Base-by-base conservation (phyloP, 2,888 invertebrate genomes). In the Nomada goodeniana region DNA sequence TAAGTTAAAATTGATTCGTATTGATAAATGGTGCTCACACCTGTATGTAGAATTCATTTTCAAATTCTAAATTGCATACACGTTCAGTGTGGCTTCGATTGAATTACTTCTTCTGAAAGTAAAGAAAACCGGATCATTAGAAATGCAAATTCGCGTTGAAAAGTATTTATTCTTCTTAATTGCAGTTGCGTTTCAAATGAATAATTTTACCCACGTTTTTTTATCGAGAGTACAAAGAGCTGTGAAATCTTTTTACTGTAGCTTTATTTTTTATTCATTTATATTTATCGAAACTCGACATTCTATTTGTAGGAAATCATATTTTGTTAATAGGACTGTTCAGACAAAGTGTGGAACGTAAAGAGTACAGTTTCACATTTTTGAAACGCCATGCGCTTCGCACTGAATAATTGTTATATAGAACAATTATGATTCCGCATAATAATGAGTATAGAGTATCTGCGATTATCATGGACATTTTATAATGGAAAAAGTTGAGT, bases 251-350 rank as follows among this genome's bases (percentile, higher is more conserved):
- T 55, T 80, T 80, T 61, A 65, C n/a, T 20, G 15, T 72, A 80
- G 68, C 44, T 80, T 68, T 80, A 80, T 80, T 80, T 80, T 71
- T 68, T 63, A 77, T 57, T 68, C 15, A 72, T 63, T 80, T 80
- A 55, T 80, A 80, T 72, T 80, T 67, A 68, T 78, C 4, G 9
- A n/a, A 42, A 76, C 60, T 57, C 15, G 7, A 69, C 29, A 59
- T 52, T 63, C 63, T 75, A 68, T 79, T 75, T 76, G 64, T 73
- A 72, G 52, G 36, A 36, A 36, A 36, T 36, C 36, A 36, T 36
- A 36, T 36, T 36, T 36, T 36, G 36, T 36, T 36, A 36, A 36
- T 36, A 36, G 36, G 7, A 36, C 7, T 36, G 5, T 0, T 36
- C 9, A 36, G 36, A 36, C 36, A 36, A 36, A 36, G 7, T 36